Evolutionary conservation across 2,797 vertebrate genomes (phyloP), one percentile per base, ranked within the genome.

Genomic region (Pseudotriccus pelzelni): DNA sequence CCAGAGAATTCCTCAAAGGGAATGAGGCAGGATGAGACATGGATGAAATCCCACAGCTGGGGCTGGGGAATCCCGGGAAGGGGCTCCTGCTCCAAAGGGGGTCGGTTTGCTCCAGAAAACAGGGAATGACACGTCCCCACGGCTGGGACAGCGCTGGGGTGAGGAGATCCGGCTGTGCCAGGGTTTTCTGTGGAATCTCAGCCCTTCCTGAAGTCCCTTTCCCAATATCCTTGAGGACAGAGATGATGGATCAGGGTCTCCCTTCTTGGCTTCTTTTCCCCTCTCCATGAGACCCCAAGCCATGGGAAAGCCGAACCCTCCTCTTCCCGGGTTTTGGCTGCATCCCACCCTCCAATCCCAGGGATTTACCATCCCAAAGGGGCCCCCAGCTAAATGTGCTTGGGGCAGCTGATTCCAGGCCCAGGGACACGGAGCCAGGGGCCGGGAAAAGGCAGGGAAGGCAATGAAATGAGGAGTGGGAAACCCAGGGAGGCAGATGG

Each of bases 401-500:
- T 41, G 20, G 37, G 36, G 25, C 25, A 62, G 18, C 12, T 41
- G 37, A 62, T 30, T 41, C 59, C 1, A 2, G 68, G 56, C 28
- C 47, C n/a, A 10, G 7, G 21, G 6, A 22, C 8, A 34, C 0
- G 0, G 69, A 23, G 34, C 32, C 9, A 19, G 25, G 32, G 55
- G 24, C n/a, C 14, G 41, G 15, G 47, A 15, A 69, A 49, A 66
- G 53, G 56, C 10, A 46, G 8, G 6, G 12, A 14, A 39, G 25
- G 36, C 18, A 24, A 5, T 0, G 14, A 50, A 74, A 80, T 0
- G 0, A 27, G 25, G 34, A 37, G 16, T 2, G 11, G 44, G n/a
- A 44, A 62, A 52, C 10, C 34, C 27, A 36, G 9, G 30, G 64
- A 68, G 14, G 39, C 24, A 69, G n/a, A 10, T 0, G 0, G 36